These are phyloP conservation scores for Temnothorax rugatulus DNA, from an alignment of 2,888 invertebrate species.

Conservation along the genomic window DNA sequence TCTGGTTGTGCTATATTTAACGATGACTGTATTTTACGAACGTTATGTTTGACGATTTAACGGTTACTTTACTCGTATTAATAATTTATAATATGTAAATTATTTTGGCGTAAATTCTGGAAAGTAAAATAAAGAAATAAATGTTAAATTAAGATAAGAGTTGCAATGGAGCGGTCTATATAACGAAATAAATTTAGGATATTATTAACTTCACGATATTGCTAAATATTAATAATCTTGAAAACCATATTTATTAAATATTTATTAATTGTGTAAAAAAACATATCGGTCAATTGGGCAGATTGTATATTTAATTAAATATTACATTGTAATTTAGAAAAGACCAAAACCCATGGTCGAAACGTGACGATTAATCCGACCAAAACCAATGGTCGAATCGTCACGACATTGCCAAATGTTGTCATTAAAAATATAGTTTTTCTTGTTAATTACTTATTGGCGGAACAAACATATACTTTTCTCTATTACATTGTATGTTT, in stretches of 20 bases:
- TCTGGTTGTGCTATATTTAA: not conserved
- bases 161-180: not conserved
- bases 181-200: not conserved
- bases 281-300: not conserved
- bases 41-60: not conserved
- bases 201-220: too few relatives aligned
- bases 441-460: too few relatives aligned
- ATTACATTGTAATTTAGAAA: too few relatives aligned
- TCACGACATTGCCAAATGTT: too few relatives aligned
- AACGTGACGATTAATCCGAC: too few relatives aligned
- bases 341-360: too few relatives aligned
- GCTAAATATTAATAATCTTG: conserved; percentile 8
- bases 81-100: not conserved
- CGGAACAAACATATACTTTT: too few relatives aligned
- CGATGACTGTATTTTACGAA: not conserved
- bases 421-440: too few relatives aligned
- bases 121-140: not conserved
- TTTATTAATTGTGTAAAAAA: conserved; percentile 16
- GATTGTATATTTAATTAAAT: not conserved
- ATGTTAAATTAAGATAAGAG: not conserved
- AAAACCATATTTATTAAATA: not conserved
- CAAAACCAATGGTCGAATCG: too few relatives aligned
- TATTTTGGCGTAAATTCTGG: not conserved
- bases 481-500: not conserved
- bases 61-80: not conserved